Conservation (phyloP, 2,113 vertebrate genomes). For the Chunga burmeisteri region DNA sequence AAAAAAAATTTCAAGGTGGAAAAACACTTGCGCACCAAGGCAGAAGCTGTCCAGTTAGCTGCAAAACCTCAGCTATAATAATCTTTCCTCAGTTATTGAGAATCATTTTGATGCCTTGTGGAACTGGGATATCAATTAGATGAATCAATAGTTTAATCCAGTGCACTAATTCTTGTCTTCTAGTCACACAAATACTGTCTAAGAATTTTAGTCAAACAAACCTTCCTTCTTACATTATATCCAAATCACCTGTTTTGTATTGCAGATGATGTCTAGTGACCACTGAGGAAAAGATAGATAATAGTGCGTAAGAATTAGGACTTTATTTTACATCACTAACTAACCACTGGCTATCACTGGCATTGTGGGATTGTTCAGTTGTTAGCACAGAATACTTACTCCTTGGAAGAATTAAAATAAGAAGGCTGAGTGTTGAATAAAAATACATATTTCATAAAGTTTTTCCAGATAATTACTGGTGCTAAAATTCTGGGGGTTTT, state of each 20-base stretch:
- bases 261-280: background rate
- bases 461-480: constrained; percentile 3
- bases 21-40: background rate
- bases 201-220: background rate
- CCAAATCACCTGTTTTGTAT: background rate
- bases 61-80: background rate
- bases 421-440: background rate
- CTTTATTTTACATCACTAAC: background rate
- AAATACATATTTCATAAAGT: background rate
- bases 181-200: background rate
- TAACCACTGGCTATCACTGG: background rate
- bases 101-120: background rate
- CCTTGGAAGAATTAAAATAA: background rate
- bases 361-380: background rate
- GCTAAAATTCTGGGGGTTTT: background rate
- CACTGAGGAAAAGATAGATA: background rate
- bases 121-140: background rate
- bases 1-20: background rate
- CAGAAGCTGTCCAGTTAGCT: background rate
- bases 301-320: background rate
- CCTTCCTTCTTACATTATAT: background rate
- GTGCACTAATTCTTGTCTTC: background rate
- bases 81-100: background rate
- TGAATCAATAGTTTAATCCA: background rate
- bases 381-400: background rate